A percentile compares a stretch with the other conserved stretches of the same genome.
These are phyloP conservation scores for Zoroaster sp. DNA, from an alignment of 53 echinoderm and acorn worm genomes.

Conservation along the genomic window DNA sequence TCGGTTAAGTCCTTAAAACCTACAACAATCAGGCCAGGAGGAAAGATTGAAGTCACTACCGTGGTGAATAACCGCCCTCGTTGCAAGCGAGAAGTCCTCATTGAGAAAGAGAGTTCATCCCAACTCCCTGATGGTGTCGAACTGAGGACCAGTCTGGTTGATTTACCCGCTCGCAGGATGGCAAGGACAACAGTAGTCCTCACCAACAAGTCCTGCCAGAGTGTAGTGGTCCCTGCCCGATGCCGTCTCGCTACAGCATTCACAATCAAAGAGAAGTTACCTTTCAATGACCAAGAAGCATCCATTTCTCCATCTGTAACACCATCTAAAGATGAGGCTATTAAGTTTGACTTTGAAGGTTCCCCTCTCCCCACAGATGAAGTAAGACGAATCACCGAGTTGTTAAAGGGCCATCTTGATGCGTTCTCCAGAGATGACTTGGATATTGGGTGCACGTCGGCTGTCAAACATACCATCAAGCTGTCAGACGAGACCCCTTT, in stretches of 20 bases:
- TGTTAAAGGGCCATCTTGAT: neutral
- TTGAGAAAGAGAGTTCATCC: neutral
- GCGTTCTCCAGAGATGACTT: constrained; percentile 49
- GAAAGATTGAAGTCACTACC: neutral
- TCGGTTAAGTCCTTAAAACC: neutral
- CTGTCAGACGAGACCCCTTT: constrained; percentile 58
- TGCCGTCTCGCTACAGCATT: neutral
- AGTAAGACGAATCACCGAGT: neutral
- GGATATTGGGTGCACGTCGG: constrained; percentile 53
- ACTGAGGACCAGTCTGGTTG: neutral
- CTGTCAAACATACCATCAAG: constrained; percentile 40
- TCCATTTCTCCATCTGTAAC: neutral
- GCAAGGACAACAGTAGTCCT: neutral
- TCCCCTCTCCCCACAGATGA: constrained; percentile 43
- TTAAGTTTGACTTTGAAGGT: constrained; percentile 7
- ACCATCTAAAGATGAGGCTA: too few species aligned
- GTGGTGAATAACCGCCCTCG: neutral
- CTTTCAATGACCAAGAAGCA: neutral
- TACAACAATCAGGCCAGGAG: neutral
- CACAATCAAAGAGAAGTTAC: neutral
- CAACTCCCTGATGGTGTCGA: neutral
- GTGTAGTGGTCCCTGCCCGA: constrained; percentile 25
- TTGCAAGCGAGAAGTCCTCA: neutral
- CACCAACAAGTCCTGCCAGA: constrained; percentile 1
- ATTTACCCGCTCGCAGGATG: neutral